These are phyloP conservation scores for Tetramorium simillimum DNA, from an alignment of 1,140 invertebrate genomes.

Conservation along the genomic window DNA sequence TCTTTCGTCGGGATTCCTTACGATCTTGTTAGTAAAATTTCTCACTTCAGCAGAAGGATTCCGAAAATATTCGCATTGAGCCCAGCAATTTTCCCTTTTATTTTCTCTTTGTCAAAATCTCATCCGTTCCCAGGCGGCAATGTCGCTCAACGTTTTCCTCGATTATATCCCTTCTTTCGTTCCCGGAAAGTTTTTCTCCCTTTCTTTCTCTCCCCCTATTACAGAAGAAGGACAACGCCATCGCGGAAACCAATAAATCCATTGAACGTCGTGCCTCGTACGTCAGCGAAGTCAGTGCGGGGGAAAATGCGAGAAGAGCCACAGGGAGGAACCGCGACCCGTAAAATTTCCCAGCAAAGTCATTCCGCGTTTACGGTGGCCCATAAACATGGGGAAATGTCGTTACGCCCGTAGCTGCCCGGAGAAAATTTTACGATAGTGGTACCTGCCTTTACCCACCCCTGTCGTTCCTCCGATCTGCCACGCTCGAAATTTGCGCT, in stretches of 20 bases:
- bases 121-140: background rate
- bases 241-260: constrained; percentile 60
- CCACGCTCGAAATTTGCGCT: constrained; percentile 25
- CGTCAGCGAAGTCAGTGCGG: background rate
- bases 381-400: constrained; percentile 60
- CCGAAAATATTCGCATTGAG: background rate
- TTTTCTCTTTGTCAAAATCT: constrained; percentile 20
- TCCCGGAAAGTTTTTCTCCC: background rate
- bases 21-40: constrained; percentile 23
- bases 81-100: constrained; percentile 18
- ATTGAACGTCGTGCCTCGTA: constrained; percentile 39
- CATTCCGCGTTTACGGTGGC: constrained; percentile 57
- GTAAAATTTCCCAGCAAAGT: constrained; percentile 61
- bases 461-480: background rate
- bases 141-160: background rate
- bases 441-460: background rate
- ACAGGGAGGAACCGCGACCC: constrained; percentile 4
- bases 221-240: constrained; percentile 19
- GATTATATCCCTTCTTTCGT: background rate
- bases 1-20: background rate
- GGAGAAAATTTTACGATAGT: constrained; percentile 45
- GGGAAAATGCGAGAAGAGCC: constrained; percentile 32
- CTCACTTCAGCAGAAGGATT: background rate
- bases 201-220: background rate
- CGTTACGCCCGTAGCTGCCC: constrained; percentile 37